A percentile compares a stretch with the other conserved stretches of the same genome.
These are phyloP conservation scores for Protosalanx chinensis DNA, from an alignment of 2,797 vertebrate genomes.

Conservation along the genomic window DNA sequence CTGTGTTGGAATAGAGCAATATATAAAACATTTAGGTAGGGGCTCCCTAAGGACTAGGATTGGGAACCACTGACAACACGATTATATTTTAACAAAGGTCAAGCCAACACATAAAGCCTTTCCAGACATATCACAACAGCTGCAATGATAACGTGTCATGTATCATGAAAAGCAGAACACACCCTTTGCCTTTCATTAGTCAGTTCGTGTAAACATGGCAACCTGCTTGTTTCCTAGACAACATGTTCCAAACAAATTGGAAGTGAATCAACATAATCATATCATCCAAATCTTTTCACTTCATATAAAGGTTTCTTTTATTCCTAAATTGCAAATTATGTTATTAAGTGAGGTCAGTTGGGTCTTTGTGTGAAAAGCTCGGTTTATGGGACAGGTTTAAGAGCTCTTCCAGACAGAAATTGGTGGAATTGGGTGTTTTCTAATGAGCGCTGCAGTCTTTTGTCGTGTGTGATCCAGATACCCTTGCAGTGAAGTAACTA, in stretches of 20 bases:
- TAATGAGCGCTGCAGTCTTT: background rate
- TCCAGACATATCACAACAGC: background rate
- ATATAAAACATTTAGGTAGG: too few species aligned
- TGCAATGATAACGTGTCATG: background rate
- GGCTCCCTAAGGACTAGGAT: too few species aligned
- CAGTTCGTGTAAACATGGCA: background rate
- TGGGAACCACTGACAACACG: background rate
- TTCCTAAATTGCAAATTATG: slow-evolving; percentile 14
- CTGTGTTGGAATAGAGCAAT: too few species aligned
- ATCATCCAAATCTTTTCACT: background rate
- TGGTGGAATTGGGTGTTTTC: background rate
- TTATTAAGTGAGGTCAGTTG: slow-evolving; percentile 16
- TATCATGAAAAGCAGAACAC: background rate
- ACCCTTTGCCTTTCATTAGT: background rate
- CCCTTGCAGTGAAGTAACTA: background rate
- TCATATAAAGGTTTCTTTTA: slow-evolving; percentile 12
- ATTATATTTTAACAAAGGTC: background rate
- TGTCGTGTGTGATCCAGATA: background rate
- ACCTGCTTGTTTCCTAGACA: background rate
- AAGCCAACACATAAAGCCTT: background rate
- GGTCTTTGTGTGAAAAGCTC: slow-evolving; percentile 9
- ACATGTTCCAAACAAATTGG: slow-evolving; percentile 1
- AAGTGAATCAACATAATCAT: background rate
- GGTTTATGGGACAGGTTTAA: slow-evolving; percentile 11
- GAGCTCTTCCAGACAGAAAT: background rate